A percentile compares a stretch with the other conserved stretches of the same genome.
These are phyloP conservation scores for Lasioglossum baleicum DNA, from an alignment of 1,140 invertebrate species.

Conservation along the genomic window DNA sequence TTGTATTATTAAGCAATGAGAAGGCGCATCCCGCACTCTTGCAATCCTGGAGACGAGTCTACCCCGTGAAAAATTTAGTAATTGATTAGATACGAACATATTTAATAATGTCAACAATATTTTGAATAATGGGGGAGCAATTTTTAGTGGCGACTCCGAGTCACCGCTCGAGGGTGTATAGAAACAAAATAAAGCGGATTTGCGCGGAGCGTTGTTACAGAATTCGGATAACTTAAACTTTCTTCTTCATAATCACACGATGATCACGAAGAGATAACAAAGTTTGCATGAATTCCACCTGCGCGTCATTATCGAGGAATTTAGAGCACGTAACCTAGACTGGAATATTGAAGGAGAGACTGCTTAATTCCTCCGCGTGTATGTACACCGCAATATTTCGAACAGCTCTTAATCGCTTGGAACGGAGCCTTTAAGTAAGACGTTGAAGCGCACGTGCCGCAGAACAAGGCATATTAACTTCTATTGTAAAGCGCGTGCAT, in stretches of 20 bases:
- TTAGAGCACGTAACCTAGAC: background rate
- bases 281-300: background rate
- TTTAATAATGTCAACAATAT: too few species aligned
- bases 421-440: conserved; percentile 10
- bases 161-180: too few species aligned
- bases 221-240: too few species aligned
- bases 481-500: conserved; percentile 3
- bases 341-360: background rate
- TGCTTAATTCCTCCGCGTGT: background rate
- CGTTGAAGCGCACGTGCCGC: conserved; percentile 19
- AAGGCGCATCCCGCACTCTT: too few species aligned
- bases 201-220: too few species aligned
- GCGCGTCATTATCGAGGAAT: background rate
- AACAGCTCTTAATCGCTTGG: background rate
- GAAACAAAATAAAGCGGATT: too few species aligned
- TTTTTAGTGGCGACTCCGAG: too few species aligned
- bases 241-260: background rate
- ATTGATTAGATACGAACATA: too few species aligned
- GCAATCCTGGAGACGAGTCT: too few species aligned
- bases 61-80: too few species aligned
- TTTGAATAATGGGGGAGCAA: too few species aligned
- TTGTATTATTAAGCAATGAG: too few species aligned
- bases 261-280: background rate
- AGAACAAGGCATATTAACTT: conserved; percentile 24
- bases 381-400: background rate